Conservation (phyloP, 2,888 invertebrate species). For the Pammene fasciana region DNA sequence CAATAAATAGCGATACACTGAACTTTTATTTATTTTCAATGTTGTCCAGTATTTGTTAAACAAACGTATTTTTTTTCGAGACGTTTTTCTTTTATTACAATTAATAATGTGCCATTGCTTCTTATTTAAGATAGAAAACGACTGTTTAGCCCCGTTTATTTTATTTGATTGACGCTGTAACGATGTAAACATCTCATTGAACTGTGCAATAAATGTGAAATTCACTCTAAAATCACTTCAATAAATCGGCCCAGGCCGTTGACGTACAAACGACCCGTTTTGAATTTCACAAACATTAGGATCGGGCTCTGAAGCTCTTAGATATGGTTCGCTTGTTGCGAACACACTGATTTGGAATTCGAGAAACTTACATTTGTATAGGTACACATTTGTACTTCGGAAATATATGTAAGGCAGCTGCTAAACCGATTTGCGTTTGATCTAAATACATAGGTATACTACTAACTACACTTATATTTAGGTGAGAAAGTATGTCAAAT, state of each 20-base stretch:
- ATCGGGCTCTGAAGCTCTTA: conserved; percentile 74
- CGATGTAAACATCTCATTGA: conserved; percentile 40
- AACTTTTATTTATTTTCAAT: no score
- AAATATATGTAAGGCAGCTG: no score
- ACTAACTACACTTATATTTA: no score
- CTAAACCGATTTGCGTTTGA: not conserved
- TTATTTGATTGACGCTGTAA: conserved; percentile 28
- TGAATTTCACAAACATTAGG: conserved; percentile 77
- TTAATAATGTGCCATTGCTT: not conserved
- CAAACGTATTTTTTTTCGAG: no score
- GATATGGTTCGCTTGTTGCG: conserved; percentile 66
- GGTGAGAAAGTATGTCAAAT: no score
- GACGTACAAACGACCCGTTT: conserved; percentile 76
- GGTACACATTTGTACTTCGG: no score
- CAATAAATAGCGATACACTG: no score
- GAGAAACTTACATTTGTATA: not conserved
- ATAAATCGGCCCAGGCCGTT: conserved; percentile 70
- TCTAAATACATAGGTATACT: no score
- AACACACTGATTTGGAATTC: conserved; percentile 50
- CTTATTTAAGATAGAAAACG: conserved; percentile 8
- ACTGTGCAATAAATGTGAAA: conserved; percentile 55
- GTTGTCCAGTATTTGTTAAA: no score
- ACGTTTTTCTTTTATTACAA: not conserved
- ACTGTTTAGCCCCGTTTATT: conserved; percentile 6
- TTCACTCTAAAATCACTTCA: conserved; percentile 65